Evolutionary conservation across 2,888 invertebrate species (phyloP), one percentile per base, ranked within the genome.

Genomic region (Agrochola circellaris): DNA sequence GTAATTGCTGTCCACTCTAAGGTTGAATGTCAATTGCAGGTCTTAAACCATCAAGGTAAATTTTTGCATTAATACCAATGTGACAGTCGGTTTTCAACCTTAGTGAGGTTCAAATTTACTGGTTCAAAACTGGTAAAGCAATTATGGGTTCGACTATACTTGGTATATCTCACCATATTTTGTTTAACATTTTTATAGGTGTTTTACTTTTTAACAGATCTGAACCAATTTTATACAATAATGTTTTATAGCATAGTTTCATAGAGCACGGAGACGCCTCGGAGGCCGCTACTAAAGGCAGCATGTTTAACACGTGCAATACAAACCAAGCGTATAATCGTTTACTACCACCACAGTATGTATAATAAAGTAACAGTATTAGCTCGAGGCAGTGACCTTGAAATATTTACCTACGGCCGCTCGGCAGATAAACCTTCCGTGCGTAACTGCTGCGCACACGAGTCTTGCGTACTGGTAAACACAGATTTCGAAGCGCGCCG

Each of bases 141-240:
- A 38, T n/a, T 15, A 42, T 7, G 23, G 23, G 17, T 7, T 34
- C 20, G 15, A 68, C 30, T n/a, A 26, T 68, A 42, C 15, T 23
- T 45, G 13, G 15, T 77, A 67, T 34, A 79, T 84, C 58, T 69
- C 54, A 15, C 38, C 45, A 51, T 20, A 26, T 58, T 34, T 65
- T 56, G 15, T 68, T 17, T 60, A 9, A 20, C 15, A 8, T 15
- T 64, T 30, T 34, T 51, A 34, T 65, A 62, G 0, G 23, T 80
- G 64, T 51, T 64, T 61, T 26, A 60, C 13, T 30, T 48, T 56
- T 20, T 60, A 80, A 20, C 61, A 56, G 82, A 81, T 82, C 82
- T 85, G 82, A 75, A 65, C 30, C 64, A 81, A 48, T 85, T 69
- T 64, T 45, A 15, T n/a, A 30, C 20, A 81, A 48, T 58, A n/a